phyloP scores from a whole-genome alignment of 2,888 invertebrate species.

The Nemotelus pantherinus region DNA sequence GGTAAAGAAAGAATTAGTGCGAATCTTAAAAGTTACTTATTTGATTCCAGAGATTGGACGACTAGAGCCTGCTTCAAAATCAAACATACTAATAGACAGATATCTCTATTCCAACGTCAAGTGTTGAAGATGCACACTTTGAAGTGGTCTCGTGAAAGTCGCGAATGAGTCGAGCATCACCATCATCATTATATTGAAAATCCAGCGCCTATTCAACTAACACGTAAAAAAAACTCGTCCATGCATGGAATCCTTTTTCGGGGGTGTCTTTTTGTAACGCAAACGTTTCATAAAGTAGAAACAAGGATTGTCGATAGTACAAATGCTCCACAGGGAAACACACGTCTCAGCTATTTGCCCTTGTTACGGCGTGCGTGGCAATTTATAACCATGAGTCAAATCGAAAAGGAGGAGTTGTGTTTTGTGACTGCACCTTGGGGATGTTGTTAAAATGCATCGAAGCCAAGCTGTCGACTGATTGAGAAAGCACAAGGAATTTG shows the following conservation, averaged over 20 bases:
- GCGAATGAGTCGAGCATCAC: background rate
- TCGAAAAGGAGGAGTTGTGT: background rate
- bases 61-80: no score
- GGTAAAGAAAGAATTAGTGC: no score
- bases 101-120: no score
- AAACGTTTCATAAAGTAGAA: constrained; percentile 1
- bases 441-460: constrained; percentile 20
- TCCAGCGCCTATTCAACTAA: constrained; percentile 1
- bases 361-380: constrained; percentile 27
- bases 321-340: constrained; percentile 45
- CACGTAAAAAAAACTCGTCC: background rate
- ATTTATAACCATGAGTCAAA: constrained; percentile 5
- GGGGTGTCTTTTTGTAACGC: constrained; percentile 3
- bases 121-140: background rate
- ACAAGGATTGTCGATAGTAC: constrained; percentile 27
- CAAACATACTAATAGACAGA: no score
- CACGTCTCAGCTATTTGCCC: constrained; percentile 48
- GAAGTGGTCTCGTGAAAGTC: background rate
- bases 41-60: no score
- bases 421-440: constrained; percentile 20
- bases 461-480: background rate
- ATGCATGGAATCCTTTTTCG: constrained; percentile 20
- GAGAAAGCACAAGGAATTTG: no score
- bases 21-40: no score
- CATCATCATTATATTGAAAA: constrained; percentile 2